Conservation (phyloP, 2,797 vertebrate species). For the Cottoperca gobio region DNA sequence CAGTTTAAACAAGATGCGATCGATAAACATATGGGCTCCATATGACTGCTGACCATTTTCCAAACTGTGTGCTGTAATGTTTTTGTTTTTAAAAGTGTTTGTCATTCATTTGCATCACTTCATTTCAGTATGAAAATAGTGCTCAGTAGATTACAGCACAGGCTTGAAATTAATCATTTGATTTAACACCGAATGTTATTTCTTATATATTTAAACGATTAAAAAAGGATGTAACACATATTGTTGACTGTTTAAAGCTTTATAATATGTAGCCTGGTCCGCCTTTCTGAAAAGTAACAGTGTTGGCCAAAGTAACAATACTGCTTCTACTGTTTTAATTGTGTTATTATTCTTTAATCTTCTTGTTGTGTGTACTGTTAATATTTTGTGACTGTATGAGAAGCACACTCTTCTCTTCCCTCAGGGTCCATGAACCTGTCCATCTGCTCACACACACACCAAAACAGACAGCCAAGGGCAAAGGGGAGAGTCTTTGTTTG, state of each 20-base stretch:
- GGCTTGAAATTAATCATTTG: not conserved
- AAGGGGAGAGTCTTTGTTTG: slow-evolving; percentile 56
- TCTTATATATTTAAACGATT: not conserved
- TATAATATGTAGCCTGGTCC: not conserved
- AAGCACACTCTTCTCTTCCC: slow-evolving; percentile 47
- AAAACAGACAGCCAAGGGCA: slow-evolving; percentile 75
- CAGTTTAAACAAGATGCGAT: not conserved
- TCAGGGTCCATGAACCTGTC: slow-evolving; percentile 67
- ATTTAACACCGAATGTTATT: not conserved
- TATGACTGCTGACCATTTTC: not conserved
- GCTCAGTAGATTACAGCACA: not conserved
- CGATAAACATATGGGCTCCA: not conserved
- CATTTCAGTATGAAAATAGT: not conserved
- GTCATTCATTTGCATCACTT: not conserved
- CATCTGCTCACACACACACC: slow-evolving; percentile 64
- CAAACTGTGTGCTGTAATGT: not conserved
- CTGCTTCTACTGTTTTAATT: slow-evolving; percentile 3
- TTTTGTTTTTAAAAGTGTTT: not conserved
- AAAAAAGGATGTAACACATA: not conserved
- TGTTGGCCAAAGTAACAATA: not conserved
- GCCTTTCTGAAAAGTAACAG: not conserved
- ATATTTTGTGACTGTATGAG: slow-evolving; percentile 24
- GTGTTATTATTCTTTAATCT: slow-evolving; percentile 14
- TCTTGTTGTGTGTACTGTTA: slow-evolving; percentile 30
- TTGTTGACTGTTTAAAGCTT: not conserved